Conservation (phyloP, 2,797 vertebrate genomes). For the Moxostoma hubbsi region DNA sequence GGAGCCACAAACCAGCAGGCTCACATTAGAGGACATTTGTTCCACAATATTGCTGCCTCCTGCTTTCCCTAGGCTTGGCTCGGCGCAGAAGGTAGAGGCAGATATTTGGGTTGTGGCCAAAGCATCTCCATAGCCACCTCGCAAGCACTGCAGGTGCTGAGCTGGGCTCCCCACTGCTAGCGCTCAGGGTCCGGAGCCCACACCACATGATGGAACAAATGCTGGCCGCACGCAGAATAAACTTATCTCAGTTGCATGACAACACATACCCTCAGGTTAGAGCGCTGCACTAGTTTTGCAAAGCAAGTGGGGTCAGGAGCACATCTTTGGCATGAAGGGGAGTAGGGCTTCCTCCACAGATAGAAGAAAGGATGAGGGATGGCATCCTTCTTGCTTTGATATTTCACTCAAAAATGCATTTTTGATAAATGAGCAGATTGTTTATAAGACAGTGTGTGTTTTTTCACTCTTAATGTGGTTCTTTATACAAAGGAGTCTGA, state of each 20-base stretch:
- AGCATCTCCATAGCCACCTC: conserved; percentile 79
- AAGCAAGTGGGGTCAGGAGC: conserved; percentile 73
- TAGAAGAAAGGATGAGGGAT: conserved; percentile 37
- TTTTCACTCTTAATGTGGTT: too few relatives aligned
- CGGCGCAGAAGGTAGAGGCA: conserved; percentile 91
- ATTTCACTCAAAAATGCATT: conserved; percentile 39
- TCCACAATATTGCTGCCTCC: conserved; percentile 86
- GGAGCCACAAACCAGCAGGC: conserved; percentile 79
- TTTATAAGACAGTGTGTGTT: background rate
- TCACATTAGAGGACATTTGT: conserved; percentile 89
- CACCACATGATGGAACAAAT: conserved; percentile 94
- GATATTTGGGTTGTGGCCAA: conserved; percentile 92
- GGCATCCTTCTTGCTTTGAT: conserved; percentile 32
- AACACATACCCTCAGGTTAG: conserved; percentile 87
- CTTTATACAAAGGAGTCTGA: too few relatives aligned
- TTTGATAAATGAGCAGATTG: conserved; percentile 43
- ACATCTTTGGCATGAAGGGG: conserved; percentile 62
- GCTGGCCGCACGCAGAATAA: conserved; percentile 88
- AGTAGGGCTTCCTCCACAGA: conserved; percentile 41
- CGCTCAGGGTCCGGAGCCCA: conserved; percentile 84
- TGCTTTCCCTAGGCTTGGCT: conserved; percentile 84
- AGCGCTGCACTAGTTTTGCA: conserved; percentile 81
- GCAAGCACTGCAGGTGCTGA: conserved; percentile 85
- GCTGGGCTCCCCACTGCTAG: conserved; percentile 85
- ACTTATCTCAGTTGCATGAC: conserved; percentile 96